Base-by-base conservation (phyloP, 2,888 invertebrate genomes). In the Nudaria mundana region DNA sequence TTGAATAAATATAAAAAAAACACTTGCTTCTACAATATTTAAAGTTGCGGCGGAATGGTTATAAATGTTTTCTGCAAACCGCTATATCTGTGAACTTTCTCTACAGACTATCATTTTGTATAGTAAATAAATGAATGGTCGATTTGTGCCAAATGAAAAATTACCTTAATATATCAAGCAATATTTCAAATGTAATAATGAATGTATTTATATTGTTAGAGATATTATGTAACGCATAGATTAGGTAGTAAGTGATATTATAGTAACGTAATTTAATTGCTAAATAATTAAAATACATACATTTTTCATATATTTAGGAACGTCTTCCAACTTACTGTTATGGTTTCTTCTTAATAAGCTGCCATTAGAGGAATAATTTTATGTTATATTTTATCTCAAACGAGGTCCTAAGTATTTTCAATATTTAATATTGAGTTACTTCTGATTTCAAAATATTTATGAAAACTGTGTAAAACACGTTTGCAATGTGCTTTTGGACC, bases 251-350 rank as follows among this genome's bases (percentile, higher is more conserved):
- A 85, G 85, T 84, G 83, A 86, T 86, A 85, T 81, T 80, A 77
- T 77, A 71, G 70, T 54, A 60, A 56, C 52, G 46, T 76, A 76
- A 76, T 70, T 70, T 73, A 67, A 80, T 74, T 74, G 78, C 81
- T 83, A 78, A 76, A 77, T 71, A 70, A 59, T 54, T 53, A 69
- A 73, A 81, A 82, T 80, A 78, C 76, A 83, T 81, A 83, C 73
- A 78, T 77, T 77, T 80, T 81, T 85, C 87, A 86, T 88, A 85
- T 88, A 84, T 83, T 84, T 87, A 86, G 83, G 71, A 76, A 86
- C 87, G 87, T 88, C 87, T 88, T 88, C 87, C 87, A 88, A 80
- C 84, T 83, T 81, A 81, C 67, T 82, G 71, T 52, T 79, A 79
- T 82, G 74, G 69, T 74, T 83, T 81, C 76, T 74, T 81, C 68